A percentile compares a stretch with the other conserved stretches of the same genome.
These are phyloP conservation scores for Pipa parva DNA, from an alignment of 2,113 vertebrate genomes.

Conservation along the genomic window DNA sequence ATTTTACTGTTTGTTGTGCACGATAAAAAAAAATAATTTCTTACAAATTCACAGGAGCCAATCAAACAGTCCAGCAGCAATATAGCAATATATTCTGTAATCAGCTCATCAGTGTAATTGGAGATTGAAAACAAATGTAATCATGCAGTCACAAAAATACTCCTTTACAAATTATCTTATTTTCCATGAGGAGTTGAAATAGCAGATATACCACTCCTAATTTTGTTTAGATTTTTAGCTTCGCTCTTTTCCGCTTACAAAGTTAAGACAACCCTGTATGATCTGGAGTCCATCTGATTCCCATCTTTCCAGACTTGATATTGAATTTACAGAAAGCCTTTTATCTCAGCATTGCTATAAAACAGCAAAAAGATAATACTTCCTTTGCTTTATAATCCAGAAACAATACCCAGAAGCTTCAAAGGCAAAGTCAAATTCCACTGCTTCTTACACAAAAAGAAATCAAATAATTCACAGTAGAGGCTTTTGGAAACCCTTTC, in stretches of 20 bases:
- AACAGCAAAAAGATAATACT: conserved; percentile 7
- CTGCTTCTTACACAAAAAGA: background rate
- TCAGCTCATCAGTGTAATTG: conserved; percentile 18
- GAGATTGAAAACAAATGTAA: conserved; percentile 22
- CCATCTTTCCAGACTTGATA: conserved; percentile 26
- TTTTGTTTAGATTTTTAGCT: too few species aligned
- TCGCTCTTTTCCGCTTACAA: conserved; percentile 2
- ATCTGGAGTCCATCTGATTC: conserved; percentile 24
- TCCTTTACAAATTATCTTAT: background rate
- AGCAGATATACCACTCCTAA: too few species aligned
- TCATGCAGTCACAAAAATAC: conserved; percentile 1
- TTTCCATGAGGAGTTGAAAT: background rate
- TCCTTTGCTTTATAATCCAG: conserved; percentile 6
- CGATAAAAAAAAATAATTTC: background rate
- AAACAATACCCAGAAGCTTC: conserved; percentile 2
- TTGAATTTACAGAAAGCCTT: conserved; percentile 23
- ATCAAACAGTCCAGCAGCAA: background rate
- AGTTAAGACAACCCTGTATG: conserved; percentile 14
- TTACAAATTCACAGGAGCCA: background rate
- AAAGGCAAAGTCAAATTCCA: background rate
- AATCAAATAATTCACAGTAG: background rate
- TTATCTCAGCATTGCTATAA: conserved; percentile 26
- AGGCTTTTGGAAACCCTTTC: background rate
- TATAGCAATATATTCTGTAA: conserved; percentile 9
- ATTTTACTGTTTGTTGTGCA: background rate